Evolutionary conservation across 2,113 vertebrate species (phyloP).

Genomic region (Ctenodactylus gundi): DNA sequence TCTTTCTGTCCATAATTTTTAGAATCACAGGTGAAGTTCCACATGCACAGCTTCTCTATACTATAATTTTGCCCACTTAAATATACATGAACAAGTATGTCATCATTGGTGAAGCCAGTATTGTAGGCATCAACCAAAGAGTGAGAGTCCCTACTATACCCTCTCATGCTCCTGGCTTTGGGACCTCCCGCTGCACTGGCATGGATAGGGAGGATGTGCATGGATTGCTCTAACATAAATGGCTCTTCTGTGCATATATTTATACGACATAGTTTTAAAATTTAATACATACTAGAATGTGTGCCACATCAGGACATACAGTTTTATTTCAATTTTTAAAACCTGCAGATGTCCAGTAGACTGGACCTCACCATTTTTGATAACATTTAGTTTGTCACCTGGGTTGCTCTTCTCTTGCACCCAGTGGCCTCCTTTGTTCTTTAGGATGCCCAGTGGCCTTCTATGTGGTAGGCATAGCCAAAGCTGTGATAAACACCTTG

Average conservation of each 20-base stretch:
- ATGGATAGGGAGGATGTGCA: accelerated
- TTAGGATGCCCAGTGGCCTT: no score
- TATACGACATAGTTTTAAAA: neutral
- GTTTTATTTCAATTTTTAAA: neutral
- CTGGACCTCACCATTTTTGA: accelerated
- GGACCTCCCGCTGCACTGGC: neutral
- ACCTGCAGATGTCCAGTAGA: neutral
- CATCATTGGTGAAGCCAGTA: no score
- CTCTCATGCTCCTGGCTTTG: neutral
- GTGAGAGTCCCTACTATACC: neutral
- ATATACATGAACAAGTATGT: neutral
- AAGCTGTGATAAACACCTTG: neutral
- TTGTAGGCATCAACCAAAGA: accelerated
- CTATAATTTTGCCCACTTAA: neutral
- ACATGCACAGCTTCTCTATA: no score
- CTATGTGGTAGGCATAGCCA: neutral
- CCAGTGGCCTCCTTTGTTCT: neutral
- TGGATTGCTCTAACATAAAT: no score
- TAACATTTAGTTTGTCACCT: neutral
- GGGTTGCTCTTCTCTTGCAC: accelerated
- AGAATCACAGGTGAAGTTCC: neutral
- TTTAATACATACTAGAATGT: neutral
- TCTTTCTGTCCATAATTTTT: neutral
- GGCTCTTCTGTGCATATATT: neutral
- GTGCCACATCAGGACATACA: neutral